Conservation (phyloP, 2,797 vertebrate genomes). For the Eulemur albifrons region DNA sequence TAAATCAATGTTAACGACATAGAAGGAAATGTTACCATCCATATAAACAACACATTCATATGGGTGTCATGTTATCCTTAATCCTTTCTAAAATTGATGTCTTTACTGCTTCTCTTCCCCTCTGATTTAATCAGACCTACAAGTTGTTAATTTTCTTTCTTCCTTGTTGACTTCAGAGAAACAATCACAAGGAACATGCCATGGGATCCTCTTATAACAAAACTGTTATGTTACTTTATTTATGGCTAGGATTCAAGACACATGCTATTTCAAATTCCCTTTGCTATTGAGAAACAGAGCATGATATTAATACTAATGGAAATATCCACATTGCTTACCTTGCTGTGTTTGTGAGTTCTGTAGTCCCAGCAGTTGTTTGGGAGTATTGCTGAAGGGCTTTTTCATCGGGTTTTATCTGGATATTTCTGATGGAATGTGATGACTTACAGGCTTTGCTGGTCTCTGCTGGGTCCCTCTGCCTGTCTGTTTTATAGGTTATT, state of each 20-base stretch:
- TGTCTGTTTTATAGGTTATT: constrained; percentile 62
- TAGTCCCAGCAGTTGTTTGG: constrained; percentile 41
- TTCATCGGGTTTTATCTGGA: constrained; percentile 68
- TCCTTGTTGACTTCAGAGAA: neutral
- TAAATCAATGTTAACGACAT: neutral
- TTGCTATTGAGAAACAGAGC: constrained; percentile 25
- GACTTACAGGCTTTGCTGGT: constrained; percentile 66
- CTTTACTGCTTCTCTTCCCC: neutral
- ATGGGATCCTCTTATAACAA: neutral
- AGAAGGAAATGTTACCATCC: neutral
- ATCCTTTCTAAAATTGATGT: constrained; percentile 4
- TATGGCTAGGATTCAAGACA: neutral
- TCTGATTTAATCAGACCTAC: neutral
- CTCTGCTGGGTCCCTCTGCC: constrained; percentile 78
- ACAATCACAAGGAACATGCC: neutral
- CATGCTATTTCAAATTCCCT: neutral
- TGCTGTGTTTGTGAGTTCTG: constrained; percentile 56
- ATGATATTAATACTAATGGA: neutral
- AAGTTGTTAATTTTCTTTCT: neutral
- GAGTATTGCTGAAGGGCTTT: constrained; percentile 58
- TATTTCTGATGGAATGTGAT: constrained; percentile 85
- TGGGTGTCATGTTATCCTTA: neutral
- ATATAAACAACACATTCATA: neutral
- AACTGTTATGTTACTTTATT: constrained; percentile 17
- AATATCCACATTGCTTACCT: constrained; percentile 73